A percentile compares a stretch with the other conserved stretches of the same genome.
phyloP scores from a whole-genome alignment of 2,797 vertebrate genomes.

The Protosalanx chinensis region DNA sequence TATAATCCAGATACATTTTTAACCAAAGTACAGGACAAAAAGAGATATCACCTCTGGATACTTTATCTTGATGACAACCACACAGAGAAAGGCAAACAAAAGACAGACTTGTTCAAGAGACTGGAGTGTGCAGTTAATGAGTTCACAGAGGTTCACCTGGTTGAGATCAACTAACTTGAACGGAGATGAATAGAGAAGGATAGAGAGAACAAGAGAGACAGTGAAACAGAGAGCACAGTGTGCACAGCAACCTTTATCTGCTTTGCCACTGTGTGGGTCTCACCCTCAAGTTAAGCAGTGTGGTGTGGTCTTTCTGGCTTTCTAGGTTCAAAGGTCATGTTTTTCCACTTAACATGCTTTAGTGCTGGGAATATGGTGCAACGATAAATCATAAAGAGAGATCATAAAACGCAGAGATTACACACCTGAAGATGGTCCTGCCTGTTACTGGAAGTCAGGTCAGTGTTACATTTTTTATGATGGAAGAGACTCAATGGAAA shows the following conservation, averaged over 20 bases:
- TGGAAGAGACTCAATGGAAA: constrained; percentile 44
- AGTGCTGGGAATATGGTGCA: constrained; percentile 1
- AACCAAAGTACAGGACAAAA: not conserved
- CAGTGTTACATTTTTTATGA: constrained; percentile 55
- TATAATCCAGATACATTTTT: not conserved
- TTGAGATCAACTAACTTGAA: no score
- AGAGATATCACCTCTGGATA: not conserved
- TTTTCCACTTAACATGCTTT: not conserved
- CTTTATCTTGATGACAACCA: not conserved
- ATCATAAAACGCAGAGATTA: constrained; percentile 1
- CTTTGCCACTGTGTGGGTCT: not conserved
- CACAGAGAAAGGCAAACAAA: not conserved
- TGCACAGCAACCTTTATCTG: no score
- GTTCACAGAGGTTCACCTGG: no score
- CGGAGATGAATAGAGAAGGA: not conserved
- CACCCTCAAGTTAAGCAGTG: not conserved
- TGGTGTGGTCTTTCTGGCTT: not conserved
- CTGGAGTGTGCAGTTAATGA: no score
- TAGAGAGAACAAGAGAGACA: no score
- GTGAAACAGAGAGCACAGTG: not conserved
- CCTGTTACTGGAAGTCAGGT: constrained; percentile 27
- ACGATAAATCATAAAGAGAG: constrained; percentile 4
- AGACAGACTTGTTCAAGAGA: not conserved
- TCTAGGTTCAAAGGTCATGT: not conserved
- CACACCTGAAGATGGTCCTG: constrained; percentile 4